Evolutionary conservation across 2,797 vertebrate species (phyloP).

Genomic region (Leontopithecus rosalia): DNA sequence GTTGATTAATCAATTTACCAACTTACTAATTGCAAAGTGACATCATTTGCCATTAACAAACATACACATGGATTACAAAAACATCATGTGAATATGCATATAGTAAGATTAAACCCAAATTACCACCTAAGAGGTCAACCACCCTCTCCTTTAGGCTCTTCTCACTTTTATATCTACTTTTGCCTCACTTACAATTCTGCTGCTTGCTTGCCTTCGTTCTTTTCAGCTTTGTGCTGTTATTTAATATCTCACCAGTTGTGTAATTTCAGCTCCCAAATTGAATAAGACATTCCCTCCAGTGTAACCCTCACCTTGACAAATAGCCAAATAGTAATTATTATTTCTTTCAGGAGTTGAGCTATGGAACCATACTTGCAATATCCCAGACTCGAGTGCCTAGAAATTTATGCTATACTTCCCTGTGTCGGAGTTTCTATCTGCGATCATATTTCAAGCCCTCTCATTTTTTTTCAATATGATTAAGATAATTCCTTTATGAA

Average conservation of each 20-base stretch:
- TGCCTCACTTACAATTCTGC: conserved; percentile 69
- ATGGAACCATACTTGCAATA: conserved; percentile 83
- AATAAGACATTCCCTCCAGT: conserved; percentile 80
- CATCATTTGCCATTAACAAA: conserved; percentile 58
- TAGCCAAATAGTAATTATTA: conserved; percentile 86
- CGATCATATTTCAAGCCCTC: conserved; percentile 84
- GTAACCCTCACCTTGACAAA: conserved; percentile 84
- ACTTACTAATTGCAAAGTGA: conserved; percentile 65
- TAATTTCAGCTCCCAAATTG: conserved; percentile 83
- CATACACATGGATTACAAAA: conserved; percentile 47
- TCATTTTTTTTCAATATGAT: conserved; percentile 82
- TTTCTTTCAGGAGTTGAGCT: conserved; percentile 83
- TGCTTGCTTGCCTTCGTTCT: conserved; percentile 55
- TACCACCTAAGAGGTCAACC: neutral
- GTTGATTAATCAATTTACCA: conserved; percentile 63
- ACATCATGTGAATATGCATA: conserved; percentile 49
- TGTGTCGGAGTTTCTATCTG: conserved; percentile 77
- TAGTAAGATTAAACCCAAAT: conserved; percentile 56
- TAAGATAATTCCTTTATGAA: conserved; percentile 87
- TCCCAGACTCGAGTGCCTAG: conserved; percentile 77
- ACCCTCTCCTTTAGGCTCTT: neutral
- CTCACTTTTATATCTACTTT: conserved; percentile 37
- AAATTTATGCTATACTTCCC: conserved; percentile 84
- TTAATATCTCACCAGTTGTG: conserved; percentile 81
- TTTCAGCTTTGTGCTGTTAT: conserved; percentile 75